Percentiles rank a stretch among this genome's conserved stretches.
Conservation (phyloP, 2,797 vertebrate species). For the Yasuhikotakia modesta region DNA sequence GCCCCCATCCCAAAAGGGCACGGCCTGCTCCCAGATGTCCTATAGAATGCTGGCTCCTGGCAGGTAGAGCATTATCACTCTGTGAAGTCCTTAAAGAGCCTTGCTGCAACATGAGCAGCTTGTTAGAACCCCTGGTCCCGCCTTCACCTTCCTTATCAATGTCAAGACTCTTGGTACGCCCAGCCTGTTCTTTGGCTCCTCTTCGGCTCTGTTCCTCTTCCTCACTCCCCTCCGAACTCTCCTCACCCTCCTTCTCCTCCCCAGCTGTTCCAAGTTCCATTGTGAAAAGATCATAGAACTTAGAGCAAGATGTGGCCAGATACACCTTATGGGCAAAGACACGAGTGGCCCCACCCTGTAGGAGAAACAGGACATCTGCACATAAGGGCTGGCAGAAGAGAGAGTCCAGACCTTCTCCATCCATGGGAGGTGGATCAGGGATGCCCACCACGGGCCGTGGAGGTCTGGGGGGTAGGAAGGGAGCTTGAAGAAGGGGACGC, state of each 20-base stretch:
- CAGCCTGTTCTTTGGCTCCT: conserved; percentile 80
- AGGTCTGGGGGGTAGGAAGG: conserved; percentile 86
- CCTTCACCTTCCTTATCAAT: conserved; percentile 77
- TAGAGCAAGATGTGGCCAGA: conserved; percentile 89
- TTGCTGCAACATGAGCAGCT: conserved; percentile 68
- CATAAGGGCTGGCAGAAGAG: conserved; percentile 85
- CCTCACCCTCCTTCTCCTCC: conserved; percentile 62
- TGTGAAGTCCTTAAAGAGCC: conserved; percentile 78
- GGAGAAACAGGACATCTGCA: conserved; percentile 84
- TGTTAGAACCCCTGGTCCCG: conserved; percentile 64
- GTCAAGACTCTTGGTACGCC: conserved; percentile 82
- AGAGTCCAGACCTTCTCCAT: conserved; percentile 76
- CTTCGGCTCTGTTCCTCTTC: conserved; percentile 77
- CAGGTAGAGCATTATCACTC: conserved; percentile 79
- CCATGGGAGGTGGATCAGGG: conserved; percentile 76
- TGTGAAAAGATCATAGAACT: conserved; percentile 89
- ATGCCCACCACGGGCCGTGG: conserved; percentile 85
- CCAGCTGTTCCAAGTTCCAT: conserved; percentile 69
- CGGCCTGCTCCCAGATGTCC: conserved; percentile 69
- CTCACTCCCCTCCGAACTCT: conserved; percentile 67
- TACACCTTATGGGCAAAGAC: conserved; percentile 90
- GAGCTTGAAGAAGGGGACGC: conserved; percentile 86
- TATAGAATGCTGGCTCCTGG: conserved; percentile 60
- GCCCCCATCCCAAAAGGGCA: conserved; percentile 82
- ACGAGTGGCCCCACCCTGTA: conserved; percentile 76